Evolutionary conservation across 2,113 vertebrate genomes (phyloP).

Genomic region (Tachuris rubrigastra): DNA sequence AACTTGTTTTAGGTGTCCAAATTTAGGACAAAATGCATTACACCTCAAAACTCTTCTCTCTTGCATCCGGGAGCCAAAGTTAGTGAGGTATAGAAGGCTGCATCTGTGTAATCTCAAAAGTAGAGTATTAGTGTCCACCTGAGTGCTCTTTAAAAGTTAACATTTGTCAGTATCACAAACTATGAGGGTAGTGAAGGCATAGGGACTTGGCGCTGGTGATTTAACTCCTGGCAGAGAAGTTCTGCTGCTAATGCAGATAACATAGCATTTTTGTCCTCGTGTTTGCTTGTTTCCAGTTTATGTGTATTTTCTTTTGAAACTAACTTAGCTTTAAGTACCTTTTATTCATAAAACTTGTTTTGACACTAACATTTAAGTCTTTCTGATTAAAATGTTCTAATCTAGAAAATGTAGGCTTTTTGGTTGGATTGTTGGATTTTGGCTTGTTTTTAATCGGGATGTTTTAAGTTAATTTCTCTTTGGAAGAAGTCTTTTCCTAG

Average conservation of each 20-base stretch:
- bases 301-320: background rate
- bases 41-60: background rate
- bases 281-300: background rate
- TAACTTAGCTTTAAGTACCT: background rate
- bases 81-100: background rate
- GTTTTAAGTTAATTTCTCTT: background rate
- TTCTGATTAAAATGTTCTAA: background rate
- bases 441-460: background rate
- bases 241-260: background rate
- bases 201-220: background rate
- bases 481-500: background rate
- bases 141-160: background rate
- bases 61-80: background rate
- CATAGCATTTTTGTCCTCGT: background rate
- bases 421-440: background rate
- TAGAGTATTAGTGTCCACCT: background rate
- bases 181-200: background rate
- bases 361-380: background rate
- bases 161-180: background rate
- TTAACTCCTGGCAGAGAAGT: background rate
- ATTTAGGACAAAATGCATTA: background rate
- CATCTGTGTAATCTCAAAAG: background rate
- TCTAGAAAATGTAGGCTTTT: background rate
- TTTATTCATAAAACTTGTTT: background rate
- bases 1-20: background rate